These are phyloP conservation scores for Tenualosa ilisha DNA, from an alignment of 2,797 vertebrate genomes.

Conservation along the genomic window DNA sequence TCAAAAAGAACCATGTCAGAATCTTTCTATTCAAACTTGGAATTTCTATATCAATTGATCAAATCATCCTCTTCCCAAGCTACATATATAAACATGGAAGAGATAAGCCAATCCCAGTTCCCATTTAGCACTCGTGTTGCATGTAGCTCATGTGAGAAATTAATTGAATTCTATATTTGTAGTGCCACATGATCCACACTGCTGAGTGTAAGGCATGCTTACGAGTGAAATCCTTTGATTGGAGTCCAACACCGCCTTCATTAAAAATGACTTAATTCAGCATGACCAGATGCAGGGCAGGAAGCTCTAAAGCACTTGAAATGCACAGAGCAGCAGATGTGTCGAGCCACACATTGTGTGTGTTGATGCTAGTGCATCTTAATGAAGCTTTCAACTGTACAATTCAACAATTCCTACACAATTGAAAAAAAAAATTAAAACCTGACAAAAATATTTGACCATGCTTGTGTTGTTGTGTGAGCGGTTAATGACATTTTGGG, in stretches of 20 bases:
- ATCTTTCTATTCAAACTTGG: not conserved
- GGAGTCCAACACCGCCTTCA: conserved; percentile 58
- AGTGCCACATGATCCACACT: not conserved
- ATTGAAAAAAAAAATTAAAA: not conserved
- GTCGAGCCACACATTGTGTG: not conserved
- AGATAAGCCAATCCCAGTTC: not conserved
- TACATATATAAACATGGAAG: not conserved
- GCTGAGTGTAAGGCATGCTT: not conserved
- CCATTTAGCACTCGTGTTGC: not conserved
- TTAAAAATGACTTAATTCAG: conserved; percentile 54
- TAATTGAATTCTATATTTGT: conserved; percentile 14
- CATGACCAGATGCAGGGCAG: not conserved
- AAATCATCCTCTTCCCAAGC: not conserved
- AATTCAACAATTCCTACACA: not conserved
- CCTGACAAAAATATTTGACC: not conserved
- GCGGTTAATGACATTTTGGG: not conserved
- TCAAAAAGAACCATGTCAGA: not conserved
- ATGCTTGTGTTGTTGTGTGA: not conserved
- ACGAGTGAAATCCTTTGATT: conserved; percentile 5
- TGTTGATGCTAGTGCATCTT: not conserved
- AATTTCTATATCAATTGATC: conserved; percentile 10
- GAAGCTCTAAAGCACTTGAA: not conserved
- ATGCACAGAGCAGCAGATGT: not conserved
- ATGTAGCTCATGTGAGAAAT: not conserved
- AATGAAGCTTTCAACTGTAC: not conserved